Percentiles rank a stretch among this genome's conserved stretches.
These are phyloP conservation scores for Struthio camelus DNA, from an alignment of 2,113 vertebrate species.

Conservation along the genomic window DNA sequence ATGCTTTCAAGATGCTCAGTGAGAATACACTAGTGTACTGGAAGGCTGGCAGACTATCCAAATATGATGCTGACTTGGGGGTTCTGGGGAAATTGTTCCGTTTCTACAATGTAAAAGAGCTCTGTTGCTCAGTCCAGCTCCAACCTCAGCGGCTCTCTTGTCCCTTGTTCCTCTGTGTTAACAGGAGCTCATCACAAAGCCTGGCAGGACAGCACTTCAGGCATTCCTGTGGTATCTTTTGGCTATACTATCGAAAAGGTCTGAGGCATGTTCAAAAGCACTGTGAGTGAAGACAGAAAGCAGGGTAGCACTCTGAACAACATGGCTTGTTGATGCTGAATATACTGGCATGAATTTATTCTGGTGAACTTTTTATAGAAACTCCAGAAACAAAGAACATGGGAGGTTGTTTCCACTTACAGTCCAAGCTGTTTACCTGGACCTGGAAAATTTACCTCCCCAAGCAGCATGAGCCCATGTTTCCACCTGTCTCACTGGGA, in stretches of 20 bases:
- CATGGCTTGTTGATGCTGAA: neutral
- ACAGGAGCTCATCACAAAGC: neutral
- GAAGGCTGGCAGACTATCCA: conserved; percentile 39
- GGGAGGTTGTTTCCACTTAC: neutral
- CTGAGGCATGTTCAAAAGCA: neutral
- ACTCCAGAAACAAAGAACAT: neutral
- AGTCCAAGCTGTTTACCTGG: neutral
- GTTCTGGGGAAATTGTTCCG: neutral
- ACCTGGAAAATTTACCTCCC: neutral
- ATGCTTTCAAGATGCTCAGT: conserved; percentile 21
- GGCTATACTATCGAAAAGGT: neutral
- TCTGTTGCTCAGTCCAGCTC: neutral
- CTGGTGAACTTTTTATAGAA: neutral
- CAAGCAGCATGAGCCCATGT: neutral
- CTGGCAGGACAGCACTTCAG: neutral
- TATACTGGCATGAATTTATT: neutral
- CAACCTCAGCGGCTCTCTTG: accelerated
- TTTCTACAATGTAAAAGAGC: neutral
- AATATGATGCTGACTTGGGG: accelerated
- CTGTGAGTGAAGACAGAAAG: accelerated
- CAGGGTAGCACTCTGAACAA: neutral
- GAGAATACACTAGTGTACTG: conserved; percentile 22
- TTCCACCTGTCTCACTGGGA: neutral
- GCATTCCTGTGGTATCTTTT: conserved; percentile 18
- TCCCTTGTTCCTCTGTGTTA: neutral